phyloP scores from a whole-genome alignment of 2,888 invertebrate genomes.

The Fragum fragum region DNA sequence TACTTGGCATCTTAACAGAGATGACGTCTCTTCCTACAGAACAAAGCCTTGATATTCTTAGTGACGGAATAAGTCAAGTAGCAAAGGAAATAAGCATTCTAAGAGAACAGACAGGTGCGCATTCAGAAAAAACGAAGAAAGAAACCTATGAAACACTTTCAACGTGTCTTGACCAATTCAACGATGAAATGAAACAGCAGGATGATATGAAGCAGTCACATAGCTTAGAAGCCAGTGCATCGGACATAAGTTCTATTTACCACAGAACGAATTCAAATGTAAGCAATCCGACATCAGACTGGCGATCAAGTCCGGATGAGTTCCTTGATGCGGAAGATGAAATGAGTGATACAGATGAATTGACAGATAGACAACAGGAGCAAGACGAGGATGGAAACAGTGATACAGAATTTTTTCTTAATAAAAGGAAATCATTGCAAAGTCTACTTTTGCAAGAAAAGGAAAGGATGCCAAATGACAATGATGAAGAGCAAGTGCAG shows the following conservation, averaged over 20 bases:
- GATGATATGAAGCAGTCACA: background rate
- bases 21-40: background rate
- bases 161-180: no score
- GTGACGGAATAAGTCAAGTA: background rate
- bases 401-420: background rate
- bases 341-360: slow-evolving; percentile 52
- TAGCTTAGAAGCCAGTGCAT: background rate
- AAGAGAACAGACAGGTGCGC: background rate
- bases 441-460: no score
- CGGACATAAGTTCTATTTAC: background rate
- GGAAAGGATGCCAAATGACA: no score
- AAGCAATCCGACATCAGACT: slow-evolving; percentile 18
- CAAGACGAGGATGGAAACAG: background rate
- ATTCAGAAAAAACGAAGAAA: background rate
- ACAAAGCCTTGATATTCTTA: background rate
- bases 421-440: background rate
- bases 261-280: background rate
- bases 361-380: slow-evolving; percentile 4
- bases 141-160: no score
- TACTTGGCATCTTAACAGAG: background rate
- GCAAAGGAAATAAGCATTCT: background rate
- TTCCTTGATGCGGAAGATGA: slow-evolving; percentile 60
- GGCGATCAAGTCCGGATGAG: background rate
- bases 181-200: background rate
- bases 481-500: background rate